Evolutionary conservation across 2,888 invertebrate genomes (phyloP).

Genomic region (Boloria euphrosyne): DNA sequence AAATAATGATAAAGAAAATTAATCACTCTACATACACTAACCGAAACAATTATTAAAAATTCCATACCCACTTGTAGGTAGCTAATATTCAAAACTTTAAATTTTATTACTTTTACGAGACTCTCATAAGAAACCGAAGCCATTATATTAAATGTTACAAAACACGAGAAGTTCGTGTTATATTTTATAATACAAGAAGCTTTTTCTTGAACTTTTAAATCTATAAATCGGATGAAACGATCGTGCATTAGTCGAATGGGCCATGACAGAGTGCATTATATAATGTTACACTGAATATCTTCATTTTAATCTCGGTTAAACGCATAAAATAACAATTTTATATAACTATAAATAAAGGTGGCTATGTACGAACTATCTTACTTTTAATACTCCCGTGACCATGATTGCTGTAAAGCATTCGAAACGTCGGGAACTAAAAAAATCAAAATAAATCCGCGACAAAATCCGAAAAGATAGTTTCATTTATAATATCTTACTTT

Average conservation of each 20-base stretch:
- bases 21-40: too few relatives aligned
- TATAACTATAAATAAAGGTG: slow-evolving; percentile 53
- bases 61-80: background rate
- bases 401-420: too few relatives aligned
- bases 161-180: slow-evolving; percentile 32
- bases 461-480: too few relatives aligned
- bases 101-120: slow-evolving; percentile 1
- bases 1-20: too few relatives aligned
- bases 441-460: too few relatives aligned
- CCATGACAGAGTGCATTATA: slow-evolving; percentile 38
- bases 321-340: slow-evolving; percentile 70
- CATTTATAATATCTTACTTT: too few relatives aligned
- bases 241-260: slow-evolving; percentile 41
- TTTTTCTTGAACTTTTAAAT: slow-evolving; percentile 37
- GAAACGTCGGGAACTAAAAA: too few relatives aligned
- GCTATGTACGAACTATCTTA: slow-evolving; percentile 43
- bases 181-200: slow-evolving; percentile 47
- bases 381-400: too few relatives aligned
- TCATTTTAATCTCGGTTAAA: slow-evolving; percentile 75
- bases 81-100: background rate
- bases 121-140: slow-evolving; percentile 5
- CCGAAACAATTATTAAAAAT: background rate
- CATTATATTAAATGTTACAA: slow-evolving; percentile 37
- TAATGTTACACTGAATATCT: slow-evolving; percentile 54
- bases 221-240: slow-evolving; percentile 43